phyloP scores from a whole-genome alignment of 2,113 vertebrate genomes.

The Cebus imitator region DNA sequence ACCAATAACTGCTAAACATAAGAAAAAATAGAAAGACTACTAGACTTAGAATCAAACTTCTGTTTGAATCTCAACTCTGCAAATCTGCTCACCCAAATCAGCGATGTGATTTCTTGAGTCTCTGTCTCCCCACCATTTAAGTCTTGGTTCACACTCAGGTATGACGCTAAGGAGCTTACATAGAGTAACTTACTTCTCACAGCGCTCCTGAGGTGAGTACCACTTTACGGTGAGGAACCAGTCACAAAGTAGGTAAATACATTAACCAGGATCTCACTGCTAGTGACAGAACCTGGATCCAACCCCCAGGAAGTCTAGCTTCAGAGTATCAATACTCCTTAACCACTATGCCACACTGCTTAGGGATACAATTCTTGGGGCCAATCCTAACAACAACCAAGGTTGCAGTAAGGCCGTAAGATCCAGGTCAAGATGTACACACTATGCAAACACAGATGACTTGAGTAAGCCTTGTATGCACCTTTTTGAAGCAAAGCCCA shows the following conservation, averaged over 20 bases:
- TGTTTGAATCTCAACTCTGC: not conserved
- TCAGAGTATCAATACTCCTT: not conserved
- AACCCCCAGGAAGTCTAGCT: not conserved
- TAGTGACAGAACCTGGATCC: not conserved
- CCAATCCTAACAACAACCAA: not conserved
- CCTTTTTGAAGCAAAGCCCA: slow-evolving; percentile 28
- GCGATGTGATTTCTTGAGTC: not conserved
- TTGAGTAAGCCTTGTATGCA: not conserved
- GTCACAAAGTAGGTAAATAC: not conserved
- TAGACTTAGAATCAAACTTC: not conserved
- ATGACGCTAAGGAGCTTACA: too few species aligned
- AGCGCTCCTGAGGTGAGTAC: not conserved
- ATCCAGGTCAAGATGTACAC: not conserved
- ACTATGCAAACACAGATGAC: not conserved
- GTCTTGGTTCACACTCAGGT: not conserved
- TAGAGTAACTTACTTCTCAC: not conserved
- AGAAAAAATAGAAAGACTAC: not conserved
- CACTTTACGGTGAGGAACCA: not conserved
- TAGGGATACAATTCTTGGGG: not conserved
- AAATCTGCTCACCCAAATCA: not conserved
- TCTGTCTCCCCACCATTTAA: not conserved
- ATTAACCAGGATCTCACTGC: not conserved
- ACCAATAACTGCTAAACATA: not conserved
- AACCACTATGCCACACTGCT: not conserved
- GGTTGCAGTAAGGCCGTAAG: not conserved